Evolutionary conservation across 30 jellyfish, hydroid and myxozoan species (phyloP).

Genomic region (Aurelia aurita complex sp. Pacific): DNA sequence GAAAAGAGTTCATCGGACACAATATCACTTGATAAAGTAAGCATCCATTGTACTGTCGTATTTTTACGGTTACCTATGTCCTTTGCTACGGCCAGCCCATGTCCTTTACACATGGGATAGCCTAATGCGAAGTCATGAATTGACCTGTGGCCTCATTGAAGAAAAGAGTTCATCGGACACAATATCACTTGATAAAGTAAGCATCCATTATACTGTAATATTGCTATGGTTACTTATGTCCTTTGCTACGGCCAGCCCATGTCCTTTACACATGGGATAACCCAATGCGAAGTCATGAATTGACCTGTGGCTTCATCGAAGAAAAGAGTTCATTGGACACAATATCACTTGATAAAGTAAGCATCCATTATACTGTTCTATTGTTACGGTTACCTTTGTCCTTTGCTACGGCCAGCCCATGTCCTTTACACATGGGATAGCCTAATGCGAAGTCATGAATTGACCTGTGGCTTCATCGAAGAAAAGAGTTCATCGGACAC

Average conservation of each 20-base stretch:
- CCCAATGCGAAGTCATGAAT: slow-evolving; percentile 79
- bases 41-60: background rate
- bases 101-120: background rate
- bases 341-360: slow-evolving; percentile 80
- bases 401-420: background rate
- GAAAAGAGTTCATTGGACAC: slow-evolving; percentile 70
- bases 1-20: slow-evolving; percentile 71
- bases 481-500: slow-evolving; percentile 67
- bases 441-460: slow-evolving; percentile 36
- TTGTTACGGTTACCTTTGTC: background rate
- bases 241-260: slow-evolving; percentile 82
- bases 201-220: too few relatives aligned
- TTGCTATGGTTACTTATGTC: slow-evolving; percentile 34
- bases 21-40: slow-evolving; percentile 80
- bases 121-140: slow-evolving; percentile 37
- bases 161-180: slow-evolving; percentile 67
- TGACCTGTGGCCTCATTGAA: slow-evolving; percentile 77
- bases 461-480: slow-evolving; percentile 75
- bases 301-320: slow-evolving; percentile 79
- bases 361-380: background rate
- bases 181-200: slow-evolving; percentile 61
- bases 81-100: background rate
- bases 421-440: background rate
- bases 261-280: slow-evolving; percentile 96
- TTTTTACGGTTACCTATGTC: background rate